A percentile compares a stretch with the other conserved stretches of the same genome.
These are phyloP conservation scores for Hylomyscus alleni DNA, from an alignment of 2,797 vertebrate genomes.

Conservation along the genomic window DNA sequence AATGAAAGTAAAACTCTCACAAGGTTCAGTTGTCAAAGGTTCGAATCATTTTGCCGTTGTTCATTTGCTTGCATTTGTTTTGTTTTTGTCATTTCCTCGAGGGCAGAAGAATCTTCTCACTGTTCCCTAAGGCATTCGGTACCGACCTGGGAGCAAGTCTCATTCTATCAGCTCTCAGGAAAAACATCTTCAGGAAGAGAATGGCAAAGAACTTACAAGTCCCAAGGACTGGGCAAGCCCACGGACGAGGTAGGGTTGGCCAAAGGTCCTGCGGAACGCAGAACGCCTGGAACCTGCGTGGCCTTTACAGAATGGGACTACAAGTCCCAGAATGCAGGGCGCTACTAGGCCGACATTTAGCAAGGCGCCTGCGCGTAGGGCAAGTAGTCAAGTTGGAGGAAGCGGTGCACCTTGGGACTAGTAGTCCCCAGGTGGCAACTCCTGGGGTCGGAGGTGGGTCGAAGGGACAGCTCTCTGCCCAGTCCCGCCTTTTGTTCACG, in stretches of 20 bases:
- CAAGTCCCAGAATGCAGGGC: conserved; percentile 57
- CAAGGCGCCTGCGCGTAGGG: neutral
- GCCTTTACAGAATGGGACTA: conserved; percentile 21
- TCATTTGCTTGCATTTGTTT: neutral
- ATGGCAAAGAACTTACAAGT: neutral
- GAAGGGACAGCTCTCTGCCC: neutral
- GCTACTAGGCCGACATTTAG: neutral
- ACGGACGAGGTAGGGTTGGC: neutral
- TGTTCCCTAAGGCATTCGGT: neutral
- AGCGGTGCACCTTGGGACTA: conserved; percentile 57
- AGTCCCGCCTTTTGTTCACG: conserved; percentile 83
- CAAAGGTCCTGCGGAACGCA: rapidly evolving
- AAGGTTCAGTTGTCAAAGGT: neutral
- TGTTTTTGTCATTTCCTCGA: neutral
- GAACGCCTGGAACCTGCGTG: neutral
- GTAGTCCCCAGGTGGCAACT: conserved; percentile 68
- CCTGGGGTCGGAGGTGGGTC: neutral
- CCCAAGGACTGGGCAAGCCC: neutral
- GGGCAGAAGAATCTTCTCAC: neutral
- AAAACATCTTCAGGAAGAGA: neutral
- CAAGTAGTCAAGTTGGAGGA: neutral
- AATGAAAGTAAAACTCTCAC: neutral
- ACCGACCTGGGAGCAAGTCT: neutral
- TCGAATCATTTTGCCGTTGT: neutral
- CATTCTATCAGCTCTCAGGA: neutral